Evolutionary conservation across 2,797 vertebrate genomes (phyloP), one percentile per base, ranked within the genome.

Genomic region (Chloroceryle amazona): DNA sequence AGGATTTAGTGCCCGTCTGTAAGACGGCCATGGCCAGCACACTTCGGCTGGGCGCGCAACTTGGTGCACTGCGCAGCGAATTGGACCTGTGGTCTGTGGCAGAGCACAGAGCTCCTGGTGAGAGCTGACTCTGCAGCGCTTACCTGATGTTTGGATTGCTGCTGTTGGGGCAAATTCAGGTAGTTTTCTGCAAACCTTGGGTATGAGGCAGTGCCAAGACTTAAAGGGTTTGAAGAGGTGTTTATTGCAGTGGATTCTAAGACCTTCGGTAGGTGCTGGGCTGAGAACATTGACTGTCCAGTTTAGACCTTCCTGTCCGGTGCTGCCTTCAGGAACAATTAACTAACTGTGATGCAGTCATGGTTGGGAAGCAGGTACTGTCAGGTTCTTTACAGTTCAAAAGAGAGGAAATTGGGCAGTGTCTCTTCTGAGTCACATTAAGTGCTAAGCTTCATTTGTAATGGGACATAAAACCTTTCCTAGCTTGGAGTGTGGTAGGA

Each of bases 161-260:
- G 0, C 54, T 86, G 70, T 4, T 17, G 54, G 35, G 5, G 41
- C 35, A 3, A 3, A 22, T 42, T 44, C 0, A 0, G 26, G 47
- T 7, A 39, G 22, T 39, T 82, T 73, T 79, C n/a, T 28, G 31
- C 13, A 12, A 28, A 21, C n/a, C 9, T 41, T 22, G 9, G 18
- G 17, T 20, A 2, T 4, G 25, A 83, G 17, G 10, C 13, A 12
- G 31, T 2, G 16, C 19, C 46, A 5, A 80, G 35, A 23, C 21
- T 67, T 71, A 0, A 6, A 15, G 28, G 14, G 3, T 74, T 67
- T 60, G 61, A 78, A 67, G 39, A 67, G 16, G 1, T 37, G 22
- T 78, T 86, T 68, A 8, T 41, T 10, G 15, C 47, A 78, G 61
- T 33, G 60, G n/a, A 15, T 62, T 54, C 35, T 46, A 21, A 8